Conservation (phyloP, 2,888 invertebrate species). For the Lasioglossum calceatum region DNA sequence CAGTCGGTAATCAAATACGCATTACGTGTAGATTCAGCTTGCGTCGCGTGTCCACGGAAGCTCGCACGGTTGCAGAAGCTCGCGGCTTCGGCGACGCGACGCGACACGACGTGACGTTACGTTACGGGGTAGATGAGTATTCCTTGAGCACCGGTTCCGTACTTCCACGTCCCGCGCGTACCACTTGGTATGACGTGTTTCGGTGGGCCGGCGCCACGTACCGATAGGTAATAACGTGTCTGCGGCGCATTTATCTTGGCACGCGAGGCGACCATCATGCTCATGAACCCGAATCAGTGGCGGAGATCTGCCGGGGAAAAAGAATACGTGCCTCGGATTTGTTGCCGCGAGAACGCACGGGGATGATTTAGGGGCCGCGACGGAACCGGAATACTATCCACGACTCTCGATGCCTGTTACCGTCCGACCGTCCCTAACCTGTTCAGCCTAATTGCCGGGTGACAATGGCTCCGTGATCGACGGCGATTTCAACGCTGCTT, state of each 20-base stretch:
- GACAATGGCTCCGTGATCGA: conserved; percentile 9
- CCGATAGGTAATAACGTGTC: conserved; percentile 73
- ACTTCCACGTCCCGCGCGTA: conserved; percentile 48
- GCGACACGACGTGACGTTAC: conserved; percentile 6
- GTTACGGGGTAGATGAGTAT: conserved; percentile 54
- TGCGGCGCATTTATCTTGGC: conserved; percentile 72
- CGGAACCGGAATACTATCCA: conserved; percentile 2
- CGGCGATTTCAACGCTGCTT: background rate
- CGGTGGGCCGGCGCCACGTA: conserved; percentile 62
- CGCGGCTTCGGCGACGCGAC: conserved; percentile 1
- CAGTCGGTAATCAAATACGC: conserved; percentile 80
- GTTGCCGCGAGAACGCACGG: conserved; percentile 24
- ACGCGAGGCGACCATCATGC: conserved; percentile 81
- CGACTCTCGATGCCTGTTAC: background rate
- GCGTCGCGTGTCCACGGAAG: conserved; percentile 66
- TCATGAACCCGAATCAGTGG: conserved; percentile 69
- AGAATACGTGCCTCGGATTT: conserved; percentile 49
- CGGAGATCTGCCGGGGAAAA: conserved; percentile 47
- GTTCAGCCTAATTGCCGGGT: background rate
- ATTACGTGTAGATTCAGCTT: conserved; percentile 75
- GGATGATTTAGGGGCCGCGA: conserved; percentile 33
- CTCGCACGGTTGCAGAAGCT: background rate
- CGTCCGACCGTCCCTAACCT: background rate
- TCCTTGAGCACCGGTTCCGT: conserved; percentile 60
- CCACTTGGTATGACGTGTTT: conserved; percentile 56